Percentiles rank a stretch among this genome's conserved stretches.
Conservation (phyloP, 35 echinoderm and acorn worm species). For the Holothuria glaberrima region DNA sequence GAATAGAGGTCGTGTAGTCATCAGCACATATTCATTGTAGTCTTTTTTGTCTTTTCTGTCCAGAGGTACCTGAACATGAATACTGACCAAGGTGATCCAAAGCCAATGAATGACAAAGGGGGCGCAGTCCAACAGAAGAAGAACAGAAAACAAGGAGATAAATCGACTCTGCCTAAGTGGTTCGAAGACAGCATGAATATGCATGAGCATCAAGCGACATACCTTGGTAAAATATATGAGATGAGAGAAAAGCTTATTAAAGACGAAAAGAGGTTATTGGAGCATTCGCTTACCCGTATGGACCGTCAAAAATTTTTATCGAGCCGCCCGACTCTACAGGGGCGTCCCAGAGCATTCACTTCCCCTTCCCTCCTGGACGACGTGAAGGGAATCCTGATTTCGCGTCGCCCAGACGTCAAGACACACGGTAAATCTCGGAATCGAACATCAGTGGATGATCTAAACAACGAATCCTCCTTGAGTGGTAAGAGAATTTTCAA, state of each 20-base stretch:
- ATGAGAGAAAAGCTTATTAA: slow-evolving; percentile 54
- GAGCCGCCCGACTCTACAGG: neutral
- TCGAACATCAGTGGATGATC: neutral
- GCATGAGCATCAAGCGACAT: slow-evolving; percentile 56
- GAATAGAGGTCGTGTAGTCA: too few species aligned
- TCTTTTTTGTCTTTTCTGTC: too few species aligned
- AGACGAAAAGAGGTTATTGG: slow-evolving; percentile 27
- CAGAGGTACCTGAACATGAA: too few species aligned
- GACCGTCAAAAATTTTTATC: slow-evolving; percentile 20
- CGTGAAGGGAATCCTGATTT: slow-evolving; percentile 43
- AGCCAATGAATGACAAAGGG: neutral
- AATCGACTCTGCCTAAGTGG: slow-evolving; percentile 38
- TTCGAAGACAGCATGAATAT: slow-evolving; percentile 48
- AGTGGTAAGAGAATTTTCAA: neutral
- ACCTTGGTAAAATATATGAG: slow-evolving; percentile 53
- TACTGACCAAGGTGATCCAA: too few species aligned
- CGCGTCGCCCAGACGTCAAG: slow-evolving; percentile 27
- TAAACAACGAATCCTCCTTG: neutral
- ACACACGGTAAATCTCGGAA: neutral
- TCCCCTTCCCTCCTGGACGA: slow-evolving; percentile 38
- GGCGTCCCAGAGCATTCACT: slow-evolving; percentile 44
- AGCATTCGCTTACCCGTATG: slow-evolving; percentile 23
- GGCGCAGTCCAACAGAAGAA: slow-evolving; percentile 13
- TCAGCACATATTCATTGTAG: too few species aligned
- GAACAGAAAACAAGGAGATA: neutral